Evolutionary conservation across 2,113 vertebrate genomes (phyloP).

Genomic region (Phocoena sinus): DNA sequence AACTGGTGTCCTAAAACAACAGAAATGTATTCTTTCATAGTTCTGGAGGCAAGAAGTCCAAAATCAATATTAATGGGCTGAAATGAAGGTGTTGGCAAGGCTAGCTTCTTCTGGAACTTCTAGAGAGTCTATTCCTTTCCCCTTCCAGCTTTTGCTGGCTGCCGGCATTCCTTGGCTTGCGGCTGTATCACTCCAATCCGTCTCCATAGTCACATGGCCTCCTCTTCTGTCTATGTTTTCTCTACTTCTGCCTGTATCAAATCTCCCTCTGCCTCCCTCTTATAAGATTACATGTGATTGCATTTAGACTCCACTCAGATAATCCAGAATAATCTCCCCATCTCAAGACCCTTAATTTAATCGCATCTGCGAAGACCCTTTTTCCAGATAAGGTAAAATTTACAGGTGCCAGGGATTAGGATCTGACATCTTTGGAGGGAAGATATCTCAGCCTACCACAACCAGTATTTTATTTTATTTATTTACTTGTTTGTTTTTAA

Average conservation of each 20-base stretch:
- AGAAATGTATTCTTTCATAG: not conserved
- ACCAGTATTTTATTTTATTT: not conserved
- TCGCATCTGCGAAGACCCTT: not conserved
- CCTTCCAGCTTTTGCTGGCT: not conserved
- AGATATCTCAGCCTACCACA: not conserved
- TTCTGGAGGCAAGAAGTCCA: not conserved
- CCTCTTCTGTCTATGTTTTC: not conserved
- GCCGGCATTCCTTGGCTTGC: not conserved
- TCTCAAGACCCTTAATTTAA: not conserved
- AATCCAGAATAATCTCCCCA: not conserved
- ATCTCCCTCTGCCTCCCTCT: not conserved
- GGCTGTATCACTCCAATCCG: not conserved
- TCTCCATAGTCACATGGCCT: not conserved
- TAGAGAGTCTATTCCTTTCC: not conserved
- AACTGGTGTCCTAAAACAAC: not conserved
- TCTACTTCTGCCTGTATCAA: not conserved
- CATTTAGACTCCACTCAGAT: not conserved
- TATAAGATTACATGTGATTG: not conserved
- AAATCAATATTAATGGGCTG: not conserved
- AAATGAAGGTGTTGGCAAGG: not conserved
- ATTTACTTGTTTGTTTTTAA: no score
- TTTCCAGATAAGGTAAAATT: not conserved
- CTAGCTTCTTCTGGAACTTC: not conserved
- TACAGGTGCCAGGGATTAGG: not conserved
- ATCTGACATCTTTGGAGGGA: not conserved